phyloP scores from a whole-genome alignment of 2,113 vertebrate genomes.

The Lampris megalopsis region DNA sequence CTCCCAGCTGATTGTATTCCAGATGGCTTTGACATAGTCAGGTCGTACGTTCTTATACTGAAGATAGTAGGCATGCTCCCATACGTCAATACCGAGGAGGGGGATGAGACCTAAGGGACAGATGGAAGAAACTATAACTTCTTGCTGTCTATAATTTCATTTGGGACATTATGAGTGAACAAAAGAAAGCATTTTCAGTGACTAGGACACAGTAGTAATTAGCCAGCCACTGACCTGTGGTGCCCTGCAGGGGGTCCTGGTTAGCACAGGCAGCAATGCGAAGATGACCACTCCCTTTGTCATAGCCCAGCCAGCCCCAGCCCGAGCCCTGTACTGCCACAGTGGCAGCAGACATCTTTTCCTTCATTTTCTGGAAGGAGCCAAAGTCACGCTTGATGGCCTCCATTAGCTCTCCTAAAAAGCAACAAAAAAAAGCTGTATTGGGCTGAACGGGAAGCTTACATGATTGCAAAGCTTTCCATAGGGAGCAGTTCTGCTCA shows the following conservation, averaged over 20 bases:
- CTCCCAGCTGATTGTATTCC: constrained; percentile 97
- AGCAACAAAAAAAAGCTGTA: constrained; percentile 1
- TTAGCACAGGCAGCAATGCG: constrained; percentile 91
- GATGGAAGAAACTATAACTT: background rate
- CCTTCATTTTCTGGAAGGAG: constrained; percentile 93
- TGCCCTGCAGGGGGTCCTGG: constrained; percentile 96
- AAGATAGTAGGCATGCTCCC: constrained; percentile 99
- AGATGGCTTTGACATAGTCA: constrained; percentile 97
- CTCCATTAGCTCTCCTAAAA: constrained; percentile 90
- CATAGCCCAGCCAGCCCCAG: constrained; percentile 96
- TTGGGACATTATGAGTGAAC: background rate
- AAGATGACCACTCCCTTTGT: constrained; percentile 87
- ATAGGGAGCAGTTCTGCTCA: background rate
- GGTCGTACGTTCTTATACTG: constrained; percentile 98
- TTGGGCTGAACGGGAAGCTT: too few species aligned
- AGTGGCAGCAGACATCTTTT: constrained; percentile 89
- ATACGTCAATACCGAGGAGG: constrained; percentile 96
- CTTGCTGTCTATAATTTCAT: background rate
- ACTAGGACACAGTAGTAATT: background rate
- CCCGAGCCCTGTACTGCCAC: constrained; percentile 96
- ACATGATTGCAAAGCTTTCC: background rate
- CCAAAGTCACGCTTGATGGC: constrained; percentile 96
- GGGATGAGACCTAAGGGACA: constrained; percentile 88
- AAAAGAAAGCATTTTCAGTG: background rate
- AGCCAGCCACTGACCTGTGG: constrained; percentile 86